Evolutionary conservation across 1,140 invertebrate species (phyloP).

Genomic region (Platyura marginata): DNA sequence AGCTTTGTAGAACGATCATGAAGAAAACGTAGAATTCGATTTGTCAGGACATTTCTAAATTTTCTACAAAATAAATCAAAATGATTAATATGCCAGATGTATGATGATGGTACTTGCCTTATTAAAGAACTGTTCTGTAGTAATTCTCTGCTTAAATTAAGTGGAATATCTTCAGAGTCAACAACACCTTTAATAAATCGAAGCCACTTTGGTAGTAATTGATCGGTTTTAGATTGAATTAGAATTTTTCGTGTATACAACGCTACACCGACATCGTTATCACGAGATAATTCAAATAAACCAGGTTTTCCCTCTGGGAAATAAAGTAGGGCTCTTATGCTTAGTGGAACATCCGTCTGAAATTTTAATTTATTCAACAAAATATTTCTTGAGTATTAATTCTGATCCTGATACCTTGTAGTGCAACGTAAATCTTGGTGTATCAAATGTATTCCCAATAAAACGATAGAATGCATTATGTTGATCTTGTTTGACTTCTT

Average conservation of each 20-base stretch:
- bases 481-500: conserved; percentile 65
- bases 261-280: conserved; percentile 61
- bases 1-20: conserved; percentile 73
- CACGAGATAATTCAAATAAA: conserved; percentile 76
- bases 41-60: conserved; percentile 67
- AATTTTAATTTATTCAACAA: conserved; percentile 1
- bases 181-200: conserved; percentile 91
- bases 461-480: conserved; percentile 86
- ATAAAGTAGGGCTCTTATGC: conserved; percentile 80
- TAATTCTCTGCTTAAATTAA: conserved; percentile 90
- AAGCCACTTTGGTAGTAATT: conserved; percentile 86
- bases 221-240: conserved; percentile 79
- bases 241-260: conserved; percentile 80
- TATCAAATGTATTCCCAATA: conserved; percentile 66
- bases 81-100: conserved; percentile 1
- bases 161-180: conserved; percentile 94
- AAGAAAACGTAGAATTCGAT: conserved; percentile 70
- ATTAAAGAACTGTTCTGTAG: conserved; percentile 87
- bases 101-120: conserved; percentile 39
- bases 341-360: conserved; percentile 71
- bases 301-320: conserved; percentile 80
- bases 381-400: conserved; percentile 12
- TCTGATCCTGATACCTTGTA: conserved; percentile 34
- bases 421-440: conserved; percentile 66
- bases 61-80: conserved; percentile 35